Evolutionary conservation across 2,113 vertebrate genomes (phyloP).

Genomic region (Hylia prasina): DNA sequence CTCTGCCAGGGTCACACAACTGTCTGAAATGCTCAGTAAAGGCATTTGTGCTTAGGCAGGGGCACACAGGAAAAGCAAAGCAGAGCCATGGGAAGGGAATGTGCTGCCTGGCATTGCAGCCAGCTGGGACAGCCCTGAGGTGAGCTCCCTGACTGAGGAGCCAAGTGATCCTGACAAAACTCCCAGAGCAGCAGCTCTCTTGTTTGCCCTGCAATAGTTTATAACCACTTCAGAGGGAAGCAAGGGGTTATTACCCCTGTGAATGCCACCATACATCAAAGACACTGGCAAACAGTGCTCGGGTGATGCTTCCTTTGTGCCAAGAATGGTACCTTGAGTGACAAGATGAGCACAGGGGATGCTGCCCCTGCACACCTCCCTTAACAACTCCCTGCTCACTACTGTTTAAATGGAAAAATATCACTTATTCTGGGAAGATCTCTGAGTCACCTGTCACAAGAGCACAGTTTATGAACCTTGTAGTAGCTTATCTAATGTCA

Average conservation of each 20-base stretch:
- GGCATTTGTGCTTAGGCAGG: neutral
- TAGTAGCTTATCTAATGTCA: neutral
- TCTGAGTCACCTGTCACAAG: conserved; percentile 36
- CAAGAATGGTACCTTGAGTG: neutral
- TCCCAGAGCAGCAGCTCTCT: neutral
- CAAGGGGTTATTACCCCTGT: neutral
- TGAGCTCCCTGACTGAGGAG: neutral
- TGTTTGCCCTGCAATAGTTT: neutral
- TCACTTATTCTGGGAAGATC: neutral
- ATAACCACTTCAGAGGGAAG: neutral
- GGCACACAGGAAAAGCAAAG: neutral
- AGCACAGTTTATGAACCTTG: neutral
- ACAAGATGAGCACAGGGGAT: neutral
- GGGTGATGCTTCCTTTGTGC: neutral
- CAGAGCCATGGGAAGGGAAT: neutral
- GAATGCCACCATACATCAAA: neutral
- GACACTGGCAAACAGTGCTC: neutral
- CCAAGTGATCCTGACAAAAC: neutral
- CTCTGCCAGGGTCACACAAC: neutral
- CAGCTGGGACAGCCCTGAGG: neutral
- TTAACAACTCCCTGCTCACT: neutral
- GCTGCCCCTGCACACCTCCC: neutral
- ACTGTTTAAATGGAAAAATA: neutral
- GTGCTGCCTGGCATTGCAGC: neutral
- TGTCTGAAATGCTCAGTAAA: neutral